Percentiles rank a stretch among this genome's conserved stretches.
Conservation (phyloP, 1,140 invertebrate genomes). For the Riptortus pedestris region DNA sequence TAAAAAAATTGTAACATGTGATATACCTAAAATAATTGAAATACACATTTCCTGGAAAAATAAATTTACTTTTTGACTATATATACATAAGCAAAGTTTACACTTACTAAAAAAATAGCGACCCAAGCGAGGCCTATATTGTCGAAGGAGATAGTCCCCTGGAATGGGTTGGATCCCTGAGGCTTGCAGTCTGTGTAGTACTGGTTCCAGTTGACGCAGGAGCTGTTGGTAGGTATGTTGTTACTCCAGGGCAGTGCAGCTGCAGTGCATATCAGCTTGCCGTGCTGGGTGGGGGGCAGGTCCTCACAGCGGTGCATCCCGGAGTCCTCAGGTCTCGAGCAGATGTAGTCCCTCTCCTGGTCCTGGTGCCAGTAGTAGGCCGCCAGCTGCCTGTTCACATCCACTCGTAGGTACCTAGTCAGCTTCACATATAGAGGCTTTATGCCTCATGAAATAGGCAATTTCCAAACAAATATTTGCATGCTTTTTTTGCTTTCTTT, state of each 20-base stretch:
- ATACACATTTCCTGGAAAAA: no score
- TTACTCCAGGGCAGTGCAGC: constrained; percentile 41
- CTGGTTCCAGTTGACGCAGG: constrained; percentile 97
- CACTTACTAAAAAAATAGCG: constrained; percentile 96
- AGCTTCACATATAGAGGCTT: no score
- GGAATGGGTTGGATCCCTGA: constrained; percentile 92
- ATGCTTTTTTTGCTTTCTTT: no score
- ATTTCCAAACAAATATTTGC: neutral
- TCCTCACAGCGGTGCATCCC: constrained; percentile 89
- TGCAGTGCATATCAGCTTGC: constrained; percentile 48
- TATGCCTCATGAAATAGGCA: no score
- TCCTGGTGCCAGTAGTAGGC: constrained; percentile 65
- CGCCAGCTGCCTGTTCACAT: constrained; percentile 48
- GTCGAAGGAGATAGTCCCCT: constrained; percentile 98
- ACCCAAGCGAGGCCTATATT: constrained; percentile 99
- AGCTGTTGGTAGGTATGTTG: constrained; percentile 43
- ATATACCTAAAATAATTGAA: no score
- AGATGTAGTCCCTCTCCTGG: constrained; percentile 94
- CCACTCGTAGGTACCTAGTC: no score
- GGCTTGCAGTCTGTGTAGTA: constrained; percentile 93
- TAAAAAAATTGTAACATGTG: no score
- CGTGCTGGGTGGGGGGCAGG: constrained; percentile 60
- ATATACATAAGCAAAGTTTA: no score
- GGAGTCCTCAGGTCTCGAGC: constrained; percentile 81
- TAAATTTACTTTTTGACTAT: no score